Evolutionary conservation across 2,113 vertebrate species (phyloP).

Genomic region (Varanus salvator): DNA sequence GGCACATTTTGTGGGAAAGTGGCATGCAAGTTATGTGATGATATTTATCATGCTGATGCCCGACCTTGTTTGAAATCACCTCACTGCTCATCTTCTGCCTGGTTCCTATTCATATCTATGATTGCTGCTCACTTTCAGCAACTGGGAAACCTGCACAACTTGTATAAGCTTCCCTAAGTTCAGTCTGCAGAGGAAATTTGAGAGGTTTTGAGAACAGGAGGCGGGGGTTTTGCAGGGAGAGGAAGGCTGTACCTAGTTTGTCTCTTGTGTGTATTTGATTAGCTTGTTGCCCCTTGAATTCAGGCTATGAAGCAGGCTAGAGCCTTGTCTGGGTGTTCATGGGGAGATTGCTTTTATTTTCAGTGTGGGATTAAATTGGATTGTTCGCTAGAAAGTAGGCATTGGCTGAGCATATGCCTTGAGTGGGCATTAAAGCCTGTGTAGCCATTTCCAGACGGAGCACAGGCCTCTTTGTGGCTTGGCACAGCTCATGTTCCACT

Average conservation of each 20-base stretch:
- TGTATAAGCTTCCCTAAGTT: too few relatives aligned
- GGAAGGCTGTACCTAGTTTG: background rate
- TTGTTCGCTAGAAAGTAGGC: background rate
- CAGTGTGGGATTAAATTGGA: background rate
- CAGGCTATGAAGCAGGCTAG: background rate
- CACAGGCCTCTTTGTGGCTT: background rate
- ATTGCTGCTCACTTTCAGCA: too few relatives aligned
- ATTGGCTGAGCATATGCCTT: background rate
- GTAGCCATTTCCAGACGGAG: background rate
- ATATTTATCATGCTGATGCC: too few relatives aligned
- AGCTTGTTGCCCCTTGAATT: background rate
- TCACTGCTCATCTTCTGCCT: too few relatives aligned
- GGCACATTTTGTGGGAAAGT: too few relatives aligned
- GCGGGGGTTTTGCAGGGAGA: background rate
- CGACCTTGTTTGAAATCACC: too few relatives aligned
- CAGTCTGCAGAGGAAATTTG: too few relatives aligned
- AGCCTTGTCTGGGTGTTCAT: background rate
- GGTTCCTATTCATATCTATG: too few relatives aligned
- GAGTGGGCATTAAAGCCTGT: background rate
- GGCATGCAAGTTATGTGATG: too few relatives aligned
- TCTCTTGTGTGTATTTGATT: background rate
- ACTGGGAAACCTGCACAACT: too few relatives aligned
- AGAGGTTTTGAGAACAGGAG: background rate
- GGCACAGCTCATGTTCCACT: background rate
- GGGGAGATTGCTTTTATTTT: background rate